These are phyloP conservation scores for Invenusta paracnida DNA, from an alignment of 2,888 invertebrate genomes.

Conservation along the genomic window DNA sequence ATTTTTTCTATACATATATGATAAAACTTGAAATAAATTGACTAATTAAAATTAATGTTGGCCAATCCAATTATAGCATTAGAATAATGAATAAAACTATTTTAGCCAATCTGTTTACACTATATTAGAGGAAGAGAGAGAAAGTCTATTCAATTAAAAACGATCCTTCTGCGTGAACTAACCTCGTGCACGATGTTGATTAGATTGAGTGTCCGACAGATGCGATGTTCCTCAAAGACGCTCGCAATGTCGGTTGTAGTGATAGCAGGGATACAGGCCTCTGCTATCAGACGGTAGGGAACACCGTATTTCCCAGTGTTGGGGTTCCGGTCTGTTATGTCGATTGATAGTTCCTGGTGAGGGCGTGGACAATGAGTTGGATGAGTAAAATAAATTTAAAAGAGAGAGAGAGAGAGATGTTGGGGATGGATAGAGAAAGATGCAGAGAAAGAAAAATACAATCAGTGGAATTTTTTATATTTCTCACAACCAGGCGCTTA, in stretches of 20 bases:
- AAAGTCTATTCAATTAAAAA: no score
- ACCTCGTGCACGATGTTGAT: conserved; percentile 49
- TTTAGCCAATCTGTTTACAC: no score
- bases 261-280: conserved; percentile 58
- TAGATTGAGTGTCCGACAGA: conserved; percentile 57
- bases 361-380: conserved; percentile 31
- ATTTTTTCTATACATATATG: no score
- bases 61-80: no score
- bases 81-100: no score
- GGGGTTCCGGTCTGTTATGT: conserved; percentile 58
- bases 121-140: no score
- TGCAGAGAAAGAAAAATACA: background rate
- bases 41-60: no score
- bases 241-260: conserved; percentile 55
- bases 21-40: no score
- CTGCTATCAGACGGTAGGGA: conserved; percentile 57
- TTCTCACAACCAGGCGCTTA: no score
- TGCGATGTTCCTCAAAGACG: conserved; percentile 61
- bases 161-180: no score
- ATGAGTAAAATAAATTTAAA: background rate
- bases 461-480: background rate
- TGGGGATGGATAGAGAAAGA: background rate
- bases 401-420: no score
- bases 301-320: conserved; percentile 54
- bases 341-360: conserved; percentile 58